Evolutionary conservation across 2,113 vertebrate species (phyloP), one percentile per base, ranked within the genome.

Genomic region (Phrynosoma blainvillii): DNA sequence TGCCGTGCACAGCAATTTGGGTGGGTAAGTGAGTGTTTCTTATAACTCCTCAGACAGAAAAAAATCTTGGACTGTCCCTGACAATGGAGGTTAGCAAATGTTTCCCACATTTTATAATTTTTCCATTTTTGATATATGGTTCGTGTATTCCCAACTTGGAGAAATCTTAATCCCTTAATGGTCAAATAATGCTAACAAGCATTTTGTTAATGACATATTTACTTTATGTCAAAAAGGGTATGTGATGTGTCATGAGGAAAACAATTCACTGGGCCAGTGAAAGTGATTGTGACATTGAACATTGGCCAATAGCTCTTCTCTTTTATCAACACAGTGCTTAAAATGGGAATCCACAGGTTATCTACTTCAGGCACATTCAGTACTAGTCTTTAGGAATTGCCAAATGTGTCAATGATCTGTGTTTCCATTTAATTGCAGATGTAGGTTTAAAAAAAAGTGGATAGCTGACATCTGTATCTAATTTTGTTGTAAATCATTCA

Each of bases 381-480:
- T 62, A 75, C 21, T 10, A 8, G 8, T 59, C 40, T 16, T 71
- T 27, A 59, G 25, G 36, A 75, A 62, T 2, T 4, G 10, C 66
- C 21, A 70, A 8, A 23, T 65, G 62, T 65, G 23, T 74, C 59
- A 81, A 30, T 75, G 56, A 74, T 75, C 11, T 65, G 40, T n/a
- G 52, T 47, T 76, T 76, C 54, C 27, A 82, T 82, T 82, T 87
- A 76, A 82, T 66, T 75, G 71, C 82, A 32, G 79, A 21, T 74
- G 32, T 71, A 27, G 70, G 8, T 74, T 1, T 5, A 36, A 75
- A 9, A 18, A 70, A 21, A 70, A 56, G 11, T 30, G 5, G 4
- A 13, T 76, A 10, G 73, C 23, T 25, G 20, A 70, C 42, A 42
- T 42, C 36, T 32, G n/a, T 82, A 59, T 65, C 70, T 74, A 54